Evolutionary conservation across 1,140 invertebrate genomes (phyloP), one percentile per base, ranked within the genome.

Genomic region (Oncopodura yosiiana): DNA sequence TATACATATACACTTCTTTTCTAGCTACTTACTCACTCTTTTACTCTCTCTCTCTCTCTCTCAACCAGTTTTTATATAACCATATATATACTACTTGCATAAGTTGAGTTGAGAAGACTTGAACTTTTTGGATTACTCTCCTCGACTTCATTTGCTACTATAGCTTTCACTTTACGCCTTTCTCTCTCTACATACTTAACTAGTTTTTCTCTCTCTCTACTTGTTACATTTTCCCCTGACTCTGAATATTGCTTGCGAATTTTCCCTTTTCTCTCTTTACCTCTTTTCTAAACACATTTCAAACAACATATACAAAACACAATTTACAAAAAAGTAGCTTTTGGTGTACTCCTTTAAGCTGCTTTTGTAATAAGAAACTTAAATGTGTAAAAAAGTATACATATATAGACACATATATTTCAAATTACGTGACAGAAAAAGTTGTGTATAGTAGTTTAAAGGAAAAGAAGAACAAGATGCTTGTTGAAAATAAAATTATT

Each of bases 61-160:
- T 23, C 41, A n/a, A n/a, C n/a, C 41, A 43, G 21, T 29, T 29
- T 46, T 46, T 46, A 5, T 30, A 16, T 16, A 9, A 14, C 16
- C 26, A 14, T 39, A 9, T 34, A n/a, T 5, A 30, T 24, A 6
- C 53, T 51, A 48, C 53, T 55, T 55, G 49, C 58, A 55, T 55
- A 60, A 60, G n/a, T n/a, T n/a, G n/a, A n/a, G n/a, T n/a, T n/a
- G n/a, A n/a, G n/a, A n/a, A n/a, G n/a, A n/a, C 43, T 54, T 60
- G 51, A 60, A 60, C 58, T 60, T 60, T 60, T 54, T 45, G 58
- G 53, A 60, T 60, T 60, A 60, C 58, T 60, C 43, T n/a, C n/a
- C n/a, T 38, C 55, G 58, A 55, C 58, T 60, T 60, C 58, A 60
- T 60, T 60, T 60, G 43, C 58, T 51, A 55, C 39, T 50, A 56